Evolutionary conservation across 2,888 invertebrate species (phyloP).

Genomic region (Zonitis immaculata): DNA sequence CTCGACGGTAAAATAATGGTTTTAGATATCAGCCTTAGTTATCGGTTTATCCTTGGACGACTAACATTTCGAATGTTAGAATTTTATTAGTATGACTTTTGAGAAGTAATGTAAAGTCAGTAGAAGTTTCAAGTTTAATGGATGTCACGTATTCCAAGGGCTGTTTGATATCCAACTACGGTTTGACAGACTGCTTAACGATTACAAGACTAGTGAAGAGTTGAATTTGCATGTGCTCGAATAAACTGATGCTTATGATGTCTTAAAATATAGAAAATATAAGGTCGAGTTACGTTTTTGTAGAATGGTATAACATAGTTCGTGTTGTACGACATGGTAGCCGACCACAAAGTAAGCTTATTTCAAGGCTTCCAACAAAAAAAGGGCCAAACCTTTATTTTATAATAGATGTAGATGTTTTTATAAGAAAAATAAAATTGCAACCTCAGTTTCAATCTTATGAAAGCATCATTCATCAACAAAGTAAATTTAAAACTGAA

Average conservation of each 20-base stretch:
- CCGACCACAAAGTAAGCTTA: slow-evolving; percentile 3
- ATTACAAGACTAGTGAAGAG: slow-evolving; percentile 20
- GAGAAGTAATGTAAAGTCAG: slow-evolving; percentile 7
- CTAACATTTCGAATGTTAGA: slow-evolving; percentile 7
- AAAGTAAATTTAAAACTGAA: not conserved
- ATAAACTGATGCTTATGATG: slow-evolving; percentile 17
- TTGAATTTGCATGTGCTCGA: slow-evolving; percentile 22
- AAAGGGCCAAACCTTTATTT: too few species aligned
- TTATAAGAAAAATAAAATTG: not conserved
- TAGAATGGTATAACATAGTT: not conserved
- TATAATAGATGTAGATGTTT: not conserved
- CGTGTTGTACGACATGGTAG: not conserved
- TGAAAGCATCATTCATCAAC: not conserved
- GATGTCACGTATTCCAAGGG: slow-evolving; percentile 17
- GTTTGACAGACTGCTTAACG: slow-evolving; percentile 23
- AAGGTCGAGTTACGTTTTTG: slow-evolving; percentile 19
- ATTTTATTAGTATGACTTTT: slow-evolving; percentile 14
- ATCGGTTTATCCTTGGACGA: not conserved
- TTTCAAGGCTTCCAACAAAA: too few species aligned
- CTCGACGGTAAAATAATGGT: slow-evolving; percentile 4
- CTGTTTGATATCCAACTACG: slow-evolving; percentile 20
- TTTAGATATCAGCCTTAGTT: slow-evolving; percentile 4
- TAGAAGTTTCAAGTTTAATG: slow-evolving; percentile 12
- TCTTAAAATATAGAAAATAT: slow-evolving; percentile 18
- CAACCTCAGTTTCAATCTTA: not conserved